Base-by-base conservation (phyloP, 1,140 invertebrate genomes). In the Paracyclopina nana region DNA sequence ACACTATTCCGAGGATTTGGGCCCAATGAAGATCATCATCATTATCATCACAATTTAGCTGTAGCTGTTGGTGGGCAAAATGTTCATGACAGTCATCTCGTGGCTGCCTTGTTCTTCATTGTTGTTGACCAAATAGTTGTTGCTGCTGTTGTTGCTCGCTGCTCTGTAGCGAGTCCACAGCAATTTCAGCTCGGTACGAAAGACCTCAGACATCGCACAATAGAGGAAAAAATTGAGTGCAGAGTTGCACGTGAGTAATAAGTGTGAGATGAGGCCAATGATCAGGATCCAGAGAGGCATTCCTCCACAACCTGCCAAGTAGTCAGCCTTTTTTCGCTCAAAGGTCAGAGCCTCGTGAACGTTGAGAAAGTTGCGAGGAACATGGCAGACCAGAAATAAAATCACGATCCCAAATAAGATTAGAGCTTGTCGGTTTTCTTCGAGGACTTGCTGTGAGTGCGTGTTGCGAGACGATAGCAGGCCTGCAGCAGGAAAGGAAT, bases 141-240 rank as follows among this genome's bases (percentile, higher is more conserved):
- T 9, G 34, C 4, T 20, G 4, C 34, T 38, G 34, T n/a, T 16
- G 20, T 38, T n/a, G n/a, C 34, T 3, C 20, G 29, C 9, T 31
- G 29, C n/a, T 38, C 34, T 38, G 14, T n/a, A 20, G 34, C 34
- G 20, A 3, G 20, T 16, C 20, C 34, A 16, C n/a, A 4, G 34
- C 2, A n/a, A n/a, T n/a, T 38, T 48, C 6, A 48, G 25, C 22
- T 26, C 45, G 4, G 16, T 48, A 8, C 45, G 45, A 30, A 48
- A 48, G 14, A 14, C 28, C 3, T 24, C 12, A 28, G 45, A 48
- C 45, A 48, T 48, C 1, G 14, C n/a, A 18, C 45, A 48, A 27
- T 48, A 48, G 2, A 48, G 27, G 27, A 48, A 48, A 20, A 48
- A 48, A 28, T 48, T 48, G 12, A 48, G 27, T 6, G 45, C 27